Conservation (phyloP, 2,113 vertebrate genomes). For the Hiodon alosoides region DNA sequence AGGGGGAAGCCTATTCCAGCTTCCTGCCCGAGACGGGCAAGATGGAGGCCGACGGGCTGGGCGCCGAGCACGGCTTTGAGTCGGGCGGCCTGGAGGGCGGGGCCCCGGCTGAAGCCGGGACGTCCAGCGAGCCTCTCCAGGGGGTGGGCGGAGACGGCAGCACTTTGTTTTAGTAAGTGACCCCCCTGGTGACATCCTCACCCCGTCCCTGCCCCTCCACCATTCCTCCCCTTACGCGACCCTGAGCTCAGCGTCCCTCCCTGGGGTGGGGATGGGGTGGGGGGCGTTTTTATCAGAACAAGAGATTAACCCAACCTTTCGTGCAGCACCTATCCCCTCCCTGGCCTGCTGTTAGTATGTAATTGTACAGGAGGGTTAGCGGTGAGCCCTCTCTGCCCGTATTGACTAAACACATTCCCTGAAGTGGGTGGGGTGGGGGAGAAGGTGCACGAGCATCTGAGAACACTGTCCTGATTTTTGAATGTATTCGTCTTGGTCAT, state of each 20-base stretch:
- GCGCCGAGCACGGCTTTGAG: constrained; percentile 67
- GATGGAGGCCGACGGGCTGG: constrained; percentile 79
- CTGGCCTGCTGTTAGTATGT: neutral
- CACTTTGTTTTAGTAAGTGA: constrained; percentile 59
- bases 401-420: constrained; percentile 18
- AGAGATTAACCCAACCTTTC: constrained; percentile 17
- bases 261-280: constrained; percentile 26
- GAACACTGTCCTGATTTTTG: constrained; percentile 25
- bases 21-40: constrained; percentile 83
- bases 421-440: neutral
- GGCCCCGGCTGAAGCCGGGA: constrained; percentile 52
- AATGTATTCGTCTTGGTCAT: constrained; percentile 24
- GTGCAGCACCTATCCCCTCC: neutral
- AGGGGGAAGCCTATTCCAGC: constrained; percentile 79
- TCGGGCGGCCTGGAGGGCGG: constrained; percentile 54
- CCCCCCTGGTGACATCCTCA: constrained; percentile 44
- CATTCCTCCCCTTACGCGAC: constrained; percentile 32
- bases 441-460: neutral
- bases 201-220: constrained; percentile 33
- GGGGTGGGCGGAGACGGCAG: constrained; percentile 58
- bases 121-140: constrained; percentile 59
- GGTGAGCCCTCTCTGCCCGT: neutral
- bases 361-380: neutral
- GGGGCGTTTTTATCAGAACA: neutral
- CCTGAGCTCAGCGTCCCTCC: constrained; percentile 32